A percentile compares a stretch with the other conserved stretches of the same genome.
These are phyloP conservation scores for Drosophila paucipuncta DNA, from an alignment of 2,888 invertebrate species.

Conservation along the genomic window DNA sequence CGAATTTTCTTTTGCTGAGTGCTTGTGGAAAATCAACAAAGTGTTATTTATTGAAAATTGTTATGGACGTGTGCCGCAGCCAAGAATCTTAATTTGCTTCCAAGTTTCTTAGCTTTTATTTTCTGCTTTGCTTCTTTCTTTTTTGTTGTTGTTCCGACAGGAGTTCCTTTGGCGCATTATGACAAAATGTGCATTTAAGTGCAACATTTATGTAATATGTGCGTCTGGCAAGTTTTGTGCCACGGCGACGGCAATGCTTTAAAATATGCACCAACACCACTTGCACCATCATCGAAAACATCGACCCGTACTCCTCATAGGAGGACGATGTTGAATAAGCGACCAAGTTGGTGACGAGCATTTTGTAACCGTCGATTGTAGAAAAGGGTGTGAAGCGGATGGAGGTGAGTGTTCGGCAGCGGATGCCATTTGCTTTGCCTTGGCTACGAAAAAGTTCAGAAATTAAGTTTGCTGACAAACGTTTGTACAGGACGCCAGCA, in stretches of 20 bases:
- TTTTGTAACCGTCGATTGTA: slow-evolving; percentile 69
- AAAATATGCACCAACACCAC: slow-evolving; percentile 66
- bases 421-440: slow-evolving; percentile 66
- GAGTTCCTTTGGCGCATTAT: slow-evolving; percentile 54
- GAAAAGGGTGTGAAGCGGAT: background rate
- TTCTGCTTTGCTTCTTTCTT: background rate
- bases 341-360: slow-evolving; percentile 75
- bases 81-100: slow-evolving; percentile 75
- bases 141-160: background rate
- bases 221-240: slow-evolving; percentile 77
- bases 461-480: slow-evolving; percentile 81
- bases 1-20: background rate
- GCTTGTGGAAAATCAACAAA: slow-evolving; percentile 50
- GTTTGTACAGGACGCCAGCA: slow-evolving; percentile 59
- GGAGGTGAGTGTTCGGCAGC: slow-evolving; percentile 17
- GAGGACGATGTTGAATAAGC: slow-evolving; percentile 65
- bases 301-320: slow-evolving; percentile 1
- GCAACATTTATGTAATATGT: slow-evolving; percentile 81
- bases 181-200: slow-evolving; percentile 82
- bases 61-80: slow-evolving; percentile 57
- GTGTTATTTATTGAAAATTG: slow-evolving; percentile 76
- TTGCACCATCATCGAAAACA: slow-evolving; percentile 5
- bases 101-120: slow-evolving; percentile 33
- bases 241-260: slow-evolving; percentile 42
- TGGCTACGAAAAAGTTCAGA: slow-evolving; percentile 74